phyloP scores from a whole-genome alignment of 1,140 invertebrate genomes.

The Apocrypta bakeri region DNA sequence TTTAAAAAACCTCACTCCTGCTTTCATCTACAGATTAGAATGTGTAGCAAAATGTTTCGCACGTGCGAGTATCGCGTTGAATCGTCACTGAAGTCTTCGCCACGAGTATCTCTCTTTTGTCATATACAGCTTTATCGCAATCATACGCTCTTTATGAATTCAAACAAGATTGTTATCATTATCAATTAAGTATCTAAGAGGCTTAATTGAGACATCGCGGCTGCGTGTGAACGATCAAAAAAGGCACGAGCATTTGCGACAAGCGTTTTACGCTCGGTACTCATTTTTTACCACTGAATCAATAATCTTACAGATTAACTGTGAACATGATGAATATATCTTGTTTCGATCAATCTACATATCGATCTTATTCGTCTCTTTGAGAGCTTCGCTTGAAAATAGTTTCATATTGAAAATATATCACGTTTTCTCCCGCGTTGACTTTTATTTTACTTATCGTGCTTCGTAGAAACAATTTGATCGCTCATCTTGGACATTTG shows the following conservation, averaged over 20 bases:
- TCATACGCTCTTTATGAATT: neutral
- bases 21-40: neutral
- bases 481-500: neutral
- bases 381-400: neutral
- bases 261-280: too few relatives aligned
- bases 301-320: neutral
- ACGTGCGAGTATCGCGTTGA: slow-evolving; percentile 1
- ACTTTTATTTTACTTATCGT: neutral
- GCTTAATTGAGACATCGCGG: neutral
- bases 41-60: neutral
- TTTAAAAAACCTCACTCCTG: neutral
- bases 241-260: too few relatives aligned
- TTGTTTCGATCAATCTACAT: too few relatives aligned
- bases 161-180: slow-evolving; percentile 36
- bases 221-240: too few relatives aligned
- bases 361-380: neutral
- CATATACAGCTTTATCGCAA: slow-evolving; percentile 32
- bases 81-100: slow-evolving; percentile 8
- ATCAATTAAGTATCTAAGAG: neutral
- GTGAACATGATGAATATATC: too few relatives aligned
- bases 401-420: neutral
- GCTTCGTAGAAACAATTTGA: neutral
- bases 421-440: neutral
- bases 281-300: too few relatives aligned
- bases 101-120: slow-evolving; percentile 40